phyloP scores from a whole-genome alignment of 2,888 invertebrate species.

The Spicauda simplicius region DNA sequence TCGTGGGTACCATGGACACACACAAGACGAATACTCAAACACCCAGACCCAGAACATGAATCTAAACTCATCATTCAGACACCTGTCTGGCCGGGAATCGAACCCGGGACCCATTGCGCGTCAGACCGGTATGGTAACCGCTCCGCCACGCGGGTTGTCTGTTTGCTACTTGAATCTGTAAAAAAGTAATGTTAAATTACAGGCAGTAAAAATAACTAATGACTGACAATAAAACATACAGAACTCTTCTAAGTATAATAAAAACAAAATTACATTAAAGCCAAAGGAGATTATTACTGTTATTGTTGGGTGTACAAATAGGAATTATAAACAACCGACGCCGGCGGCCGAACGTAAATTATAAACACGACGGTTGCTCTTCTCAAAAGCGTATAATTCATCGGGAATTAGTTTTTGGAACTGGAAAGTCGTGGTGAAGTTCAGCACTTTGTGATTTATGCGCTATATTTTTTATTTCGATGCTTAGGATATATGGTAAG shows the following conservation, averaged over 20 bases:
- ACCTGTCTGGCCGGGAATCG: too few relatives aligned
- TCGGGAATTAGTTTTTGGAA: conserved; percentile 25
- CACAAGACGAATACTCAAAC: too few relatives aligned
- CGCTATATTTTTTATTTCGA: neutral
- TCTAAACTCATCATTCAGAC: too few relatives aligned
- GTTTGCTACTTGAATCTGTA: too few relatives aligned
- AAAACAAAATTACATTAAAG: conserved; percentile 2
- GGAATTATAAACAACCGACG: conserved; percentile 27
- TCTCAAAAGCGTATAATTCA: conserved; percentile 27
- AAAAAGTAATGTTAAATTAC: too few relatives aligned
- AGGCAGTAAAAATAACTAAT: too few relatives aligned
- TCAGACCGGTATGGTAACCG: too few relatives aligned
- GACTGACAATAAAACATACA: neutral
- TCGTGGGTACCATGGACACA: too few relatives aligned
- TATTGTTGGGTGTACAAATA: conserved; percentile 21
- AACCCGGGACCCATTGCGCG: too few relatives aligned
- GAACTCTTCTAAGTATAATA: neutral
- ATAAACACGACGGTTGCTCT: conserved; percentile 14
- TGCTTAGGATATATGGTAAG: too few relatives aligned
- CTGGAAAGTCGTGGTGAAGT: conserved; percentile 20
- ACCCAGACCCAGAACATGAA: too few relatives aligned
- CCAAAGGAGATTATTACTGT: conserved; percentile 11
- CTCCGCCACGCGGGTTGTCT: too few relatives aligned
- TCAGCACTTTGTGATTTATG: conserved; percentile 5
- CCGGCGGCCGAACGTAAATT: conserved; percentile 18